A percentile compares a stretch with the other conserved stretches of the same genome.
phyloP scores from a whole-genome alignment of 2,113 vertebrate genomes.

The Pholis gunnellus region DNA sequence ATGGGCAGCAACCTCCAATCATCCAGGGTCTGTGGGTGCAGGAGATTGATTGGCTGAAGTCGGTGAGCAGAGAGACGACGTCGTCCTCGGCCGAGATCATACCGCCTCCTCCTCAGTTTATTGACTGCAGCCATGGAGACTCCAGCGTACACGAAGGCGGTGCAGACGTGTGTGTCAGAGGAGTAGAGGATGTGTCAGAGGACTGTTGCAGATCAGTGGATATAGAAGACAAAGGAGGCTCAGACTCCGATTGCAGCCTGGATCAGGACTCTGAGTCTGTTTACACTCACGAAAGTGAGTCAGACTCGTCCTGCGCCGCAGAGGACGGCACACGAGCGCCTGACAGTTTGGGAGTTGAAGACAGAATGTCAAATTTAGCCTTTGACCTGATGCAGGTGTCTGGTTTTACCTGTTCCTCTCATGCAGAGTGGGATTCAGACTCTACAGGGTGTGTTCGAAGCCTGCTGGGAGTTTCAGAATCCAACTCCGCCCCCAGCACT shows the following conservation, averaged over 20 bases:
- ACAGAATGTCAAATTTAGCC: not conserved
- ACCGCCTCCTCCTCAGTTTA: slow-evolving; percentile 76
- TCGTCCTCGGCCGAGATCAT: slow-evolving; percentile 43
- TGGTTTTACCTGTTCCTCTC: slow-evolving; percentile 42
- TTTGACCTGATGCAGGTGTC: slow-evolving; percentile 64
- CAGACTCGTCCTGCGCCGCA: slow-evolving; percentile 51
- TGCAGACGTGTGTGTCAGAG: not conserved
- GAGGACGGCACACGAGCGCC: not conserved
- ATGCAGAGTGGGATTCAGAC: slow-evolving; percentile 42
- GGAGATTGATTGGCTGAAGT: slow-evolving; percentile 73
- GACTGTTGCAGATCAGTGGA: not conserved
- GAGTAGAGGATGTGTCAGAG: slow-evolving; percentile 17
- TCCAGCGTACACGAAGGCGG: slow-evolving; percentile 30
- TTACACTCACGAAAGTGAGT: slow-evolving; percentile 53
- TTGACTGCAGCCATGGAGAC: slow-evolving; percentile 83
- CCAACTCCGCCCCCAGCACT: not conserved
- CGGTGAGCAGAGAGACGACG: not conserved
- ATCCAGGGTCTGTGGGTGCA: slow-evolving; percentile 78
- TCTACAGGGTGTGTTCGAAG: slow-evolving; percentile 20
- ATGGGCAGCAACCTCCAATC: slow-evolving; percentile 53
- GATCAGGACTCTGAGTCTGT: slow-evolving; percentile 40
- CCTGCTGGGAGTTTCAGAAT: slow-evolving; percentile 46
- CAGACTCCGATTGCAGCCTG: slow-evolving; percentile 28
- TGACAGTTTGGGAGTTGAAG: not conserved
- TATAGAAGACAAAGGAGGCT: slow-evolving; percentile 25